Conservation (phyloP, 2,888 invertebrate species). For the Acronicta alni region DNA sequence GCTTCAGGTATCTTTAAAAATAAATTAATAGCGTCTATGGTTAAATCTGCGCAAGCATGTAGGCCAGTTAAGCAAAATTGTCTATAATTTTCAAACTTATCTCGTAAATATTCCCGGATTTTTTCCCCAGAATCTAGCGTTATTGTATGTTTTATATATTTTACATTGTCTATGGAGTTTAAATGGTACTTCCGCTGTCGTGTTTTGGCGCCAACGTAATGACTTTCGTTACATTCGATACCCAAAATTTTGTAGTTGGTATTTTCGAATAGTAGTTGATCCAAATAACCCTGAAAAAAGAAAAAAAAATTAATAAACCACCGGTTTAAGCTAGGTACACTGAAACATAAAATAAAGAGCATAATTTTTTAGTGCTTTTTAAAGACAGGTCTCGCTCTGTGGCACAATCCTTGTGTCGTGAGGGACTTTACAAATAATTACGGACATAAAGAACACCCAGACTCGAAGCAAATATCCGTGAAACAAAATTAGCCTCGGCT, state of each 20-base stretch:
- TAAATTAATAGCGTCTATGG: conserved; percentile 91
- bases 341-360: no score
- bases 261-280: conserved; percentile 90
- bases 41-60: conserved; percentile 94
- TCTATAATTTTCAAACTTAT: conserved; percentile 72
- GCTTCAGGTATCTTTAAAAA: conserved; percentile 90
- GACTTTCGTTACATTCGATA: conserved; percentile 90
- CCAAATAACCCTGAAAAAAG: conserved; percentile 91
- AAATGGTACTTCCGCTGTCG: conserved; percentile 89
- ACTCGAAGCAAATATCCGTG: no score
- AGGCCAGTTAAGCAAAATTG: conserved; percentile 89
- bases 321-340: no score
- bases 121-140: conserved; percentile 81
- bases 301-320: no score
- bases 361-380: no score
- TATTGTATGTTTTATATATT: conserved; percentile 89
- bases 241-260: conserved; percentile 91
- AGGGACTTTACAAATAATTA: no score
- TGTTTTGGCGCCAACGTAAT: conserved; percentile 88
- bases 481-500: no score
- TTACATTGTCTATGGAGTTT: conserved; percentile 86
- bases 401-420: no score
- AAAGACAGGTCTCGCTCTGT: no score
- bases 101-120: conserved; percentile 77
- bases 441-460: no score